These are phyloP conservation scores for Melieria crassipennis DNA, from an alignment of 2,888 invertebrate species.

Conservation along the genomic window DNA sequence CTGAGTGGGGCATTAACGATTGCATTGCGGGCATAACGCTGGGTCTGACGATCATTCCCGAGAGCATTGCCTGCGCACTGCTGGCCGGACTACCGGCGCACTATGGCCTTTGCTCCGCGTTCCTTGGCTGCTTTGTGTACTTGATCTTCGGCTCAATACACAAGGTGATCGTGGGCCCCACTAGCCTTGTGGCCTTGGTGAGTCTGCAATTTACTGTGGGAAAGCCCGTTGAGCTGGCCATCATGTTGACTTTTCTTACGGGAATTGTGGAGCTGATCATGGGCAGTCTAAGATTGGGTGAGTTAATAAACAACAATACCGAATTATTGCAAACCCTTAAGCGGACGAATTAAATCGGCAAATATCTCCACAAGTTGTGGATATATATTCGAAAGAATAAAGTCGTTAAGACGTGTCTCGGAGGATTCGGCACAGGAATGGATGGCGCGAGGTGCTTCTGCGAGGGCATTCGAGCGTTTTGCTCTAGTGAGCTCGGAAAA, in stretches of 20 bases:
- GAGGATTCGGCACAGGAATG: no score
- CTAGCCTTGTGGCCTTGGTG: constrained; percentile 82
- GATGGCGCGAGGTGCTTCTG: no score
- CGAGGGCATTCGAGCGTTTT: no score
- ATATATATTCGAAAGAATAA: no score
- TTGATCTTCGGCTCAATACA: constrained; percentile 86
- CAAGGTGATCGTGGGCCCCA: constrained; percentile 85
- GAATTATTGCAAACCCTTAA: no score
- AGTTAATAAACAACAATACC: constrained; percentile 43
- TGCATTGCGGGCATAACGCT: constrained; percentile 88
- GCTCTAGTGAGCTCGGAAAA: no score
- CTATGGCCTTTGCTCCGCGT: constrained; percentile 92
- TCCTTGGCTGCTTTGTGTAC: constrained; percentile 89
- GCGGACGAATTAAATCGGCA: no score
- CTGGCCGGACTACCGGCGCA: constrained; percentile 86
- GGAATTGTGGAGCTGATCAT: constrained; percentile 82
- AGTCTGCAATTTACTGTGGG: constrained; percentile 79
- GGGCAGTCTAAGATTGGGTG: constrained; percentile 82
- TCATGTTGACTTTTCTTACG: constrained; percentile 80
- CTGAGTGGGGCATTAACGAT: constrained; percentile 75
- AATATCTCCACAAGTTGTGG: no score
- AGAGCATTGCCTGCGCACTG: constrained; percentile 92
- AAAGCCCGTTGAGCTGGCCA: constrained; percentile 77
- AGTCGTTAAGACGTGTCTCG: no score
- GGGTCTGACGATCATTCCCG: constrained; percentile 91